Conservation (phyloP, 2,113 vertebrate genomes). For the Eulemur macaco region DNA sequence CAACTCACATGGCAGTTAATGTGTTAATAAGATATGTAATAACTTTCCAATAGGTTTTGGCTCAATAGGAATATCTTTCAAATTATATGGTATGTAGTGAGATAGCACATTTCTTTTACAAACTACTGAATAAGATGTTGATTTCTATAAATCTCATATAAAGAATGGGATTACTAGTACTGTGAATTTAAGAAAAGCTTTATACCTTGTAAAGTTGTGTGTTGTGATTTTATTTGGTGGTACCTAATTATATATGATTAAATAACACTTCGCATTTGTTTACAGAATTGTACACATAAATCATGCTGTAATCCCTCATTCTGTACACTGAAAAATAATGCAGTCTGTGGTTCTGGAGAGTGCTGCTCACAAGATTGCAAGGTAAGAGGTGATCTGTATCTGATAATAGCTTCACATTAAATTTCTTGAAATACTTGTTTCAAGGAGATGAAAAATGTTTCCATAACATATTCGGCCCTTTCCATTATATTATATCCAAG, state of each 20-base stretch:
- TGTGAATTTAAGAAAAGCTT: not conserved
- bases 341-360: conserved; percentile 40
- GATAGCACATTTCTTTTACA: not conserved
- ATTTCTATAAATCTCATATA: not conserved
- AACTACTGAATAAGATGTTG: not conserved
- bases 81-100: not conserved
- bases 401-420: not conserved
- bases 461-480: not conserved
- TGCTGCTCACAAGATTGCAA: conserved; percentile 31
- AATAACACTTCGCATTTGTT: not conserved
- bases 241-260: not conserved
- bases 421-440: conserved; percentile 18
- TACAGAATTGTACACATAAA: conserved; percentile 65
- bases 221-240: not conserved
- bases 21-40: not conserved
- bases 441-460: not conserved
- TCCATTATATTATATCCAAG: not conserved
- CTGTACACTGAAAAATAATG: fast-evolving
- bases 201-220: not conserved
- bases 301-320: not conserved
- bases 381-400: conserved; percentile 22
- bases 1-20: no score
- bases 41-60: not conserved
- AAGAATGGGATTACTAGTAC: not conserved
- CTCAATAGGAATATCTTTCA: not conserved